Percentiles rank a stretch among this genome's conserved stretches.
Conservation (phyloP, 2,797 vertebrate species). For the Catostomus latipinnis region DNA sequence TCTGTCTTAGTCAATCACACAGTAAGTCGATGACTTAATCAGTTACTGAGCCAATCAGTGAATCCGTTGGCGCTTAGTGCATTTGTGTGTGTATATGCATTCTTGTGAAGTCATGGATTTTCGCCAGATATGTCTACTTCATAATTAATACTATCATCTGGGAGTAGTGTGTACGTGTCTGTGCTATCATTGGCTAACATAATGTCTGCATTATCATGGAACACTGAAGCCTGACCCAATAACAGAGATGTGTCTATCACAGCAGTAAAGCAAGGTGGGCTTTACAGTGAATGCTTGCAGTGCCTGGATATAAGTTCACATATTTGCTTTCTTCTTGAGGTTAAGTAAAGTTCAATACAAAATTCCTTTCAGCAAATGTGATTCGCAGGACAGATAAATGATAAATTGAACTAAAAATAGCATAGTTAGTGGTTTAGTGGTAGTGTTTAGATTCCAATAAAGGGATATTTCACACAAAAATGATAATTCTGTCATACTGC, state of each 20-base stretch:
- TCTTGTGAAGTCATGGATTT: background rate
- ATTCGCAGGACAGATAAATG: slow-evolving; percentile 16
- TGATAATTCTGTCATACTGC: no score
- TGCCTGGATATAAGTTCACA: background rate
- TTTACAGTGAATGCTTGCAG: slow-evolving; percentile 26
- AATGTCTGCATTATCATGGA: slow-evolving; percentile 10
- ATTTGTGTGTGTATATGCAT: slow-evolving; percentile 10
- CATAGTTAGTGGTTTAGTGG: background rate
- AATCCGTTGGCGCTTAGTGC: background rate
- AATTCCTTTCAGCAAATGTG: slow-evolving; percentile 24
- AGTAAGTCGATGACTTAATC: background rate
- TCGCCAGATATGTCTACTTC: slow-evolving; percentile 16
- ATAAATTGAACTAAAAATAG: background rate
- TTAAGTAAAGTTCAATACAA: slow-evolving; percentile 36
- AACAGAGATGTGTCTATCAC: slow-evolving; percentile 26
- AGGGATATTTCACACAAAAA: no score
- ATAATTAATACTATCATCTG: slow-evolving; percentile 26
- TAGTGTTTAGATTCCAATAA: no score
- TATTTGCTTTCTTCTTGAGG: slow-evolving; percentile 24
- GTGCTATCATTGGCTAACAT: background rate
- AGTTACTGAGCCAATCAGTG: background rate
- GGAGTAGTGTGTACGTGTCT: background rate
- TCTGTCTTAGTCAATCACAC: background rate
- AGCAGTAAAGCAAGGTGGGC: slow-evolving; percentile 14
- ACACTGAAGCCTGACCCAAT: slow-evolving; percentile 6